These are phyloP conservation scores for Siderastrea siderea DNA, from an alignment of 92 coral and sea anemone species.

Conservation along the genomic window DNA sequence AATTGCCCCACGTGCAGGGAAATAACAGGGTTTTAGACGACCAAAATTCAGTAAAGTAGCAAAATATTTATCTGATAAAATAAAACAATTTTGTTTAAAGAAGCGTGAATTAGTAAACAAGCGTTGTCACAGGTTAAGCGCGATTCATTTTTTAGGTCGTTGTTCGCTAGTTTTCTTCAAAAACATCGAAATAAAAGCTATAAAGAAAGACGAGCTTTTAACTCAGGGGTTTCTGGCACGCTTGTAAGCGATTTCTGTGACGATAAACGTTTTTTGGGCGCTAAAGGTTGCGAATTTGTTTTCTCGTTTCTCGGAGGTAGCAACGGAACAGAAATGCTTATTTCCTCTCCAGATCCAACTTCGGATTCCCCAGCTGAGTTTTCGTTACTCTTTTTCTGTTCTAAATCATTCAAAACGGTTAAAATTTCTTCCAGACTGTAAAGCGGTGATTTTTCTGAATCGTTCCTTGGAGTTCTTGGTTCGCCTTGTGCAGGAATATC, in stretches of 20 bases:
- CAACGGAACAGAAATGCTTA: conserved; percentile 26
- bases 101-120: not conserved
- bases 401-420: conserved; percentile 73
- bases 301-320: conserved; percentile 13
- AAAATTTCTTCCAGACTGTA: conserved; percentile 78
- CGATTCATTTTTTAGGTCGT: too few species aligned
- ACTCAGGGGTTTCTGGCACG: conserved; percentile 46
- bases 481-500: not conserved
- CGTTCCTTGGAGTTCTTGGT: conserved; percentile 23
- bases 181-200: not conserved
- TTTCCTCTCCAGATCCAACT: conserved; percentile 13
- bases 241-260: conserved; percentile 6
- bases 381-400: conserved; percentile 19
- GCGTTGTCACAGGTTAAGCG: too few species aligned
- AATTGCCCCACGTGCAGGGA: not conserved
- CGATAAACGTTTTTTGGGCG: not conserved
- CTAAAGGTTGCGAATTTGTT: not conserved
- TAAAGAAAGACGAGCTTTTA: not conserved
- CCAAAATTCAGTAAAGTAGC: not conserved
- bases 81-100: not conserved
- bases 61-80: not conserved
- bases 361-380: not conserved
- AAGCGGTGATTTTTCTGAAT: conserved; percentile 63
- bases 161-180: not conserved
- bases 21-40: not conserved